phyloP scores from a whole-genome alignment of 2,113 vertebrate genomes.

The Vicugna pacos region DNA sequence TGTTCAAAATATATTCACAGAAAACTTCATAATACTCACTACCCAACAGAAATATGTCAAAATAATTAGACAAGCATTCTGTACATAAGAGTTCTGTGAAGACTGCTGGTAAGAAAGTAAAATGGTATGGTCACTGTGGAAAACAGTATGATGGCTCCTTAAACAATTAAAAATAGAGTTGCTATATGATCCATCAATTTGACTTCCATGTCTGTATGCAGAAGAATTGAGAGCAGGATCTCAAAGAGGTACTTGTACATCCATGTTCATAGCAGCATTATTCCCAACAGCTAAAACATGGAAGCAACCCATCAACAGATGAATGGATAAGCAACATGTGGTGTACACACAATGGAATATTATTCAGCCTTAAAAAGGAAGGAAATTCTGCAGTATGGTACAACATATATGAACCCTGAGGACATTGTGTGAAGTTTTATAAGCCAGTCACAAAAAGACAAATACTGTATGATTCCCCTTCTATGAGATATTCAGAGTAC shows the following conservation, averaged over 20 bases:
- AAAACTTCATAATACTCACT: slow-evolving; percentile 26
- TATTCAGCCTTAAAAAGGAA: background rate
- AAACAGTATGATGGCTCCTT: background rate
- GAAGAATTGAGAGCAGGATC: background rate
- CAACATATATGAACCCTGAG: background rate
- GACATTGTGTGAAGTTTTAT: background rate
- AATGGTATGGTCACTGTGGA: background rate
- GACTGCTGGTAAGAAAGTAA: background rate
- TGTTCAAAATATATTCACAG: slow-evolving; percentile 1
- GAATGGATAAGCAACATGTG: background rate
- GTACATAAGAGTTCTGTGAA: background rate
- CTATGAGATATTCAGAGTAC: background rate
- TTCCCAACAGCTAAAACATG: background rate
- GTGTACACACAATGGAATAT: background rate
- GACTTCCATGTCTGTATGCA: background rate
- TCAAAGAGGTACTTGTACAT: background rate
- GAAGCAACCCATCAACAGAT: background rate
- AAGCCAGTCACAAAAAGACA: background rate
- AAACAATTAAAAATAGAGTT: background rate
- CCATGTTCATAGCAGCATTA: background rate
- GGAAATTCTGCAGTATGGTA: background rate
- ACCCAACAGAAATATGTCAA: slow-evolving; percentile 58
- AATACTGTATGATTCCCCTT: background rate
- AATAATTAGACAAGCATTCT: slow-evolving; percentile 68
- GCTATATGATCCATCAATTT: background rate